Conservation (phyloP, 1,140 invertebrate species). For the Pachyrhynchus sulphureomaculatus region DNA sequence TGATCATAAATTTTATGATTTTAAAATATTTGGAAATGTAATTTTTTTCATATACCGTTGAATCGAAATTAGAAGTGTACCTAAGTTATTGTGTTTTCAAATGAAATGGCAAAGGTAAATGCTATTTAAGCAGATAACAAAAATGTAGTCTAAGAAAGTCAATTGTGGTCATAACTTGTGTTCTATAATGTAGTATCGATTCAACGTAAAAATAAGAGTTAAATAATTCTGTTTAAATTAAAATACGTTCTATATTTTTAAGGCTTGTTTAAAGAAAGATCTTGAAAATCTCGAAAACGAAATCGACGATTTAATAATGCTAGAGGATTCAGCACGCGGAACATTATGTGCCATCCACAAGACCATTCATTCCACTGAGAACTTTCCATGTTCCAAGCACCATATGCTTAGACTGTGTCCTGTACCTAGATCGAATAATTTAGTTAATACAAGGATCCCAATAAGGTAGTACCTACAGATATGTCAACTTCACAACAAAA, state of each 20-base stretch:
- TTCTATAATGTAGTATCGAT: too few relatives aligned
- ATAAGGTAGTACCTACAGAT: not conserved
- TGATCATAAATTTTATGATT: too few relatives aligned
- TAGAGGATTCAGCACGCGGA: slow-evolving; percentile 20
- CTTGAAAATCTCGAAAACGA: slow-evolving; percentile 4
- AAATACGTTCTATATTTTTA: not conserved
- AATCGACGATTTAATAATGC: slow-evolving; percentile 23
- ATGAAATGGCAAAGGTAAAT: too few relatives aligned
- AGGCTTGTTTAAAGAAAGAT: slow-evolving; percentile 4
- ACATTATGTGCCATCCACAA: slow-evolving; percentile 28
- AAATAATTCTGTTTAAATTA: too few relatives aligned
- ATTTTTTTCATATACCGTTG: too few relatives aligned
- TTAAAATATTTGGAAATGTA: too few relatives aligned
- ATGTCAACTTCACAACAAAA: not conserved
- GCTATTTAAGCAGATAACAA: too few relatives aligned
- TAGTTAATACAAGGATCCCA: not conserved
- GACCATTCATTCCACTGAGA: slow-evolving; percentile 19
- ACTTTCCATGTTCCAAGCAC: slow-evolving; percentile 26
- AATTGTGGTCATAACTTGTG: too few relatives aligned
- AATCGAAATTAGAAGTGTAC: too few relatives aligned
- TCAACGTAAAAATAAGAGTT: too few relatives aligned
- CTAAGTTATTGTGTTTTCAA: too few relatives aligned
- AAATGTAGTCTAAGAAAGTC: too few relatives aligned
- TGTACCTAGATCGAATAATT: not conserved
- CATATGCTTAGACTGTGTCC: slow-evolving; percentile 22